Percentiles rank a stretch among this genome's conserved stretches.
These are phyloP conservation scores for Andrena praecox DNA, from an alignment of 2,888 invertebrate genomes.

Conservation along the genomic window DNA sequence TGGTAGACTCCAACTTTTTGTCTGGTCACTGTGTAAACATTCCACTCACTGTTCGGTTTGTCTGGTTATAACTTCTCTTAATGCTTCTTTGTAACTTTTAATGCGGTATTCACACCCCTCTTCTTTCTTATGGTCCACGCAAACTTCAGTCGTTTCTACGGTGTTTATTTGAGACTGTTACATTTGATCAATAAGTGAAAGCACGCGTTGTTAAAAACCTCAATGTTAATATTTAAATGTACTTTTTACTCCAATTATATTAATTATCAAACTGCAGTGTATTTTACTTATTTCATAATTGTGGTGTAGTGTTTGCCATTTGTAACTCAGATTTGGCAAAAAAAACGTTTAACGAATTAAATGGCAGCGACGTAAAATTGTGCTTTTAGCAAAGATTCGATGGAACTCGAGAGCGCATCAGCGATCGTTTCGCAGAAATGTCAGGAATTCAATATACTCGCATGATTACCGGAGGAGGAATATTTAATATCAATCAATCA, in stretches of 20 bases:
- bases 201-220: too few species aligned
- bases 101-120: background rate
- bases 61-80: background rate
- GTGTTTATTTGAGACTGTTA: too few species aligned
- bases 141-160: too few species aligned
- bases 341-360: background rate
- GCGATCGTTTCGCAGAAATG: background rate
- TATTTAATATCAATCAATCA: background rate
- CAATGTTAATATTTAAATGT: too few species aligned
- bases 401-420: background rate
- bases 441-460: slow-evolving; percentile 1
- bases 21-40: background rate
- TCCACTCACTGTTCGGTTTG: background rate
- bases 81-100: background rate
- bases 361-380: background rate
- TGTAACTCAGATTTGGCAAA: too few species aligned
- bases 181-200: too few species aligned
- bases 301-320: too few species aligned
- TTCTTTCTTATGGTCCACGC: background rate
- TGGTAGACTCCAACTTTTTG: background rate
- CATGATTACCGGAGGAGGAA: background rate
- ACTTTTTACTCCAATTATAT: too few species aligned
- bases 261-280: too few species aligned
- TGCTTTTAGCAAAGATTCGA: background rate
- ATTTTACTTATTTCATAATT: too few species aligned